Conservation (phyloP, 1,140 invertebrate genomes). For the Drosophila bipectinata region DNA sequence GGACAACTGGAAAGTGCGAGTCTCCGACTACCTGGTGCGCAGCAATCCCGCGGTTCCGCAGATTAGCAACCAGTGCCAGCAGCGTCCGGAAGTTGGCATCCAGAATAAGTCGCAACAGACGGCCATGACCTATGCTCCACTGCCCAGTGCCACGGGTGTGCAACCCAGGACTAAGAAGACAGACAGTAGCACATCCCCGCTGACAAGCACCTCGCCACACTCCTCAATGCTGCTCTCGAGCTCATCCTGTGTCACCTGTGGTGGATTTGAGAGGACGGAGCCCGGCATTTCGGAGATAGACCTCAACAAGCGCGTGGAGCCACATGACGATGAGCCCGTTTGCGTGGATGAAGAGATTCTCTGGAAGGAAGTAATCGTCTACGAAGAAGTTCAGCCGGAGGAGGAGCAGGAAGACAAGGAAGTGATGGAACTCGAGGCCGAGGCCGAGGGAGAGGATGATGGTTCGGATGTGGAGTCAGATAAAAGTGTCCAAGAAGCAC, state of each 20-base stretch:
- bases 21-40: conserved; percentile 63
- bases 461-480: conserved; percentile 37
- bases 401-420: conserved; percentile 46
- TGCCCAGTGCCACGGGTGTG: conserved; percentile 23
- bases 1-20: conserved; percentile 67
- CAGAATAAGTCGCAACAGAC: conserved; percentile 64
- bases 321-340: conserved; percentile 47
- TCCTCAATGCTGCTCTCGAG: conserved; percentile 61
- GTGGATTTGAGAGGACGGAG: conserved; percentile 60
- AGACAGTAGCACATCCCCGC: conserved; percentile 21
- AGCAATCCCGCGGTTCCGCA: conserved; percentile 56
- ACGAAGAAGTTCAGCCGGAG: conserved; percentile 79
- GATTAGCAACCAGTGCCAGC: conserved; percentile 63
- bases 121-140: conserved; percentile 38
- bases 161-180: conserved; percentile 26
- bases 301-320: conserved; percentile 54
- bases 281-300: conserved; percentile 43
- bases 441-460: conserved; percentile 2
- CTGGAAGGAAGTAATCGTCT: conserved; percentile 68
- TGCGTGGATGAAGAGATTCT: conserved; percentile 67
- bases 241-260: conserved; percentile 73
- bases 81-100: conserved; percentile 30
- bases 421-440: conserved; percentile 10
- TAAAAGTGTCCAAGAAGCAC: background rate
- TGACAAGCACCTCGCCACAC: conserved; percentile 46